These are phyloP conservation scores for Pasiphila rectangulata DNA, from an alignment of 2,888 invertebrate species.

Conservation along the genomic window DNA sequence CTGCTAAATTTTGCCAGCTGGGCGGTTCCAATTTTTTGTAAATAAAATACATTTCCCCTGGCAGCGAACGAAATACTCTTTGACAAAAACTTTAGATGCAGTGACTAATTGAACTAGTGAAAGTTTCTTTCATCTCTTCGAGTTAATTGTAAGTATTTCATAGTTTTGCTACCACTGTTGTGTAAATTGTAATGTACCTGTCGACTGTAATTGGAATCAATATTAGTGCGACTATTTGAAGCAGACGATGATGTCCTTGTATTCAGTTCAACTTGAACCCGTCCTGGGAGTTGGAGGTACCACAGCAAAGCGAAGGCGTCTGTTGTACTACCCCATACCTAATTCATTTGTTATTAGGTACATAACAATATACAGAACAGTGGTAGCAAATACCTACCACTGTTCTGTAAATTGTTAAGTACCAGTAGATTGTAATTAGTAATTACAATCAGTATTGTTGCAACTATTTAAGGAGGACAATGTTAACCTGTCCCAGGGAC, in stretches of 20 bases:
- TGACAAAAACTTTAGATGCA: not conserved
- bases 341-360: no score
- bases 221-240: constrained; percentile 29
- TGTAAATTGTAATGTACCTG: constrained; percentile 34
- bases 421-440: no score
- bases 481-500: no score
- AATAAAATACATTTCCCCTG: constrained; percentile 6
- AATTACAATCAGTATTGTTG: no score
- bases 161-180: constrained; percentile 9
- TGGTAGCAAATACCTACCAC: no score
- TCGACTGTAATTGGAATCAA: constrained; percentile 50
- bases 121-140: constrained; percentile 6
- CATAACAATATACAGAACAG: no score
- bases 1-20: constrained; percentile 67
- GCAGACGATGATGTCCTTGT: constrained; percentile 6
- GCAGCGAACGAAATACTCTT: not conserved
- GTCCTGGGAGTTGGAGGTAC: no score
- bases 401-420: no score
- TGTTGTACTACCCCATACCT: no score
- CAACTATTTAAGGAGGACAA: no score
- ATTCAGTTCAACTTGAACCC: not conserved
- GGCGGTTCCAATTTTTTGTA: constrained; percentile 64
- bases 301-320: no score
- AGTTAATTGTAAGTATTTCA: constrained; percentile 25
- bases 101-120: not conserved